Percentiles rank a stretch among this genome's conserved stretches.
phyloP scores from a whole-genome alignment of 1,140 invertebrate genomes.

The Hirudo medicinalis region DNA sequence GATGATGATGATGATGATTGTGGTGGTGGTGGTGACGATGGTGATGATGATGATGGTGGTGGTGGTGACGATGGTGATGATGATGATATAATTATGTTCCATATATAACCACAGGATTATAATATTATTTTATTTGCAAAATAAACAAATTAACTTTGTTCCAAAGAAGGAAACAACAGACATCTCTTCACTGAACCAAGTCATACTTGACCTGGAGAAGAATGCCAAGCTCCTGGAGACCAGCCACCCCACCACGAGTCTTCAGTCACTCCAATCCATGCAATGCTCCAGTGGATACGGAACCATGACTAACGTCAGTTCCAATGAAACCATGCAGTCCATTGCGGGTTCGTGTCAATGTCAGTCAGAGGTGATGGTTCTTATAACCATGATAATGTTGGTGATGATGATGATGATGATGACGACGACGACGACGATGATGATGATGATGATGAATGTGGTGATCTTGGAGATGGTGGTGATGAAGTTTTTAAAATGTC shows the following conservation, averaged over 20 bases:
- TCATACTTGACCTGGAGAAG: too few species aligned
- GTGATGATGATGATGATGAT: conserved; percentile 1
- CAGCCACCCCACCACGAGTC: not conserved
- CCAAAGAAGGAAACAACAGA: too few species aligned
- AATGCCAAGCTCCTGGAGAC: too few species aligned
- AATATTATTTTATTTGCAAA: too few species aligned
- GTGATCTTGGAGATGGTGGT: not conserved
- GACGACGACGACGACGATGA: not conserved
- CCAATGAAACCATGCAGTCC: conserved; percentile 10
- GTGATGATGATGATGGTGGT: too few species aligned
- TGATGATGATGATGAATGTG: not conserved
- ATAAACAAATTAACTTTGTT: too few species aligned
- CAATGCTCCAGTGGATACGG: conserved; percentile 18
- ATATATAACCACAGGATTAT: too few species aligned
- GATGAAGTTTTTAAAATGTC: not conserved
- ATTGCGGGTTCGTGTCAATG: conserved; percentile 3
- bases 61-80: too few species aligned
- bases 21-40: too few species aligned
- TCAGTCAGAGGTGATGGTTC: not conserved
- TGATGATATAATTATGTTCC: too few species aligned
- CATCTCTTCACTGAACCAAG: too few species aligned
- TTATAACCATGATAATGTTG: not conserved
- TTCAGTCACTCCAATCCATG: conserved; percentile 6
- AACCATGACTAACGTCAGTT: conserved; percentile 15
- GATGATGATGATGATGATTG: too few species aligned